Percentiles rank a stretch among this genome's conserved stretches.
Evolutionary conservation across 2,113 vertebrate species (phyloP).

Genomic region (Eudyptes chrysolophus): DNA sequence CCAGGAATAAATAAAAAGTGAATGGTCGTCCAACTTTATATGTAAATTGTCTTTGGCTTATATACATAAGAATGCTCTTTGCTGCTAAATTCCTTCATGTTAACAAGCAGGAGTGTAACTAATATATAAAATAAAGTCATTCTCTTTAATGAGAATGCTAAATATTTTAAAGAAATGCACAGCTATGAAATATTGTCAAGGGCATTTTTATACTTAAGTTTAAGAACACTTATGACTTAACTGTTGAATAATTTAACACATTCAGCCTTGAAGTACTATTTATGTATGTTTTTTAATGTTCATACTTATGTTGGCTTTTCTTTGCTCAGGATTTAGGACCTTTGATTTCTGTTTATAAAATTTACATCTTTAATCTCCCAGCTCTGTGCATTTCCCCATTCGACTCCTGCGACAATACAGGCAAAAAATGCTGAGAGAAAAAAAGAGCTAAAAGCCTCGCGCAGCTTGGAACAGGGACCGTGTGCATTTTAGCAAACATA

Average conservation of each 20-base stretch:
- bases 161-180: constrained; percentile 86
- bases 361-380: constrained; percentile 84
- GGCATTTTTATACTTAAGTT: constrained; percentile 89
- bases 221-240: constrained; percentile 85
- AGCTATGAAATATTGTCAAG: constrained; percentile 86
- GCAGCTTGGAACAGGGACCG: neutral
- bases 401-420: constrained; percentile 65
- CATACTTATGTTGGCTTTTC: constrained; percentile 81
- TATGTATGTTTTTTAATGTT: constrained; percentile 85
- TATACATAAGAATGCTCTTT: constrained; percentile 80
- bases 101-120: constrained; percentile 82
- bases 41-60: constrained; percentile 80
- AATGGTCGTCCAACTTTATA: constrained; percentile 77
- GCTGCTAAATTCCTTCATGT: constrained; percentile 80
- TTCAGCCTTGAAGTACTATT: constrained; percentile 85
- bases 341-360: constrained; percentile 86
- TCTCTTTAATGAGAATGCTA: constrained; percentile 89
- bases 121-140: constrained; percentile 88
- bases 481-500: constrained; percentile 35
- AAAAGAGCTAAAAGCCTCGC: neutral
- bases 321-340: constrained; percentile 81
- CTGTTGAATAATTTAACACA: constrained; percentile 84
- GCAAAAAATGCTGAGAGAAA: neutral
- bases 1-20: constrained; percentile 79
- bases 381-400: constrained; percentile 71